Conservation (phyloP, 2,113 vertebrate genomes). For the Physeter macrocephalus region DNA sequence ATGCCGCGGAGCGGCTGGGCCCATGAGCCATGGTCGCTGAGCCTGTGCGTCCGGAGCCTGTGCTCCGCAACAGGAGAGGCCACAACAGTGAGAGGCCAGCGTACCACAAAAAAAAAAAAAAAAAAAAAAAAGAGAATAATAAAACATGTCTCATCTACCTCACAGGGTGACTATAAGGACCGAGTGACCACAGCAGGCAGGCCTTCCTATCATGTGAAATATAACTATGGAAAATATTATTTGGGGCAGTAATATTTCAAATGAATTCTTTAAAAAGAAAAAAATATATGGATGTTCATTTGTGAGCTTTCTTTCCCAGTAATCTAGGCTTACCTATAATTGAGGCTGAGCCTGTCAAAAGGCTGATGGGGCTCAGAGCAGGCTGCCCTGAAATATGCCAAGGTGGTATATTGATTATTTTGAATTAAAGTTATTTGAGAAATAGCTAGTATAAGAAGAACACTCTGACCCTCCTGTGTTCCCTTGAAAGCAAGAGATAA, state of each 20-base stretch:
- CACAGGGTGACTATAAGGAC: background rate
- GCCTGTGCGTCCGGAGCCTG: too few species aligned
- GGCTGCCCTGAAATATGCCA: background rate
- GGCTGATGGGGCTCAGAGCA: background rate
- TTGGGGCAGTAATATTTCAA: background rate
- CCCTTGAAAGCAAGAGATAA: background rate
- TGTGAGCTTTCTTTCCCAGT: background rate
- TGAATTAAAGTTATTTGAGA: background rate
- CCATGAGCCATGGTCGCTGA: too few species aligned
- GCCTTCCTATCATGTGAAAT: background rate
- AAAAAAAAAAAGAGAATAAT: background rate
- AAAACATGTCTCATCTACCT: background rate
- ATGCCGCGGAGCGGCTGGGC: too few species aligned
- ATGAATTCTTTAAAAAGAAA: background rate
- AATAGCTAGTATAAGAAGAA: background rate
- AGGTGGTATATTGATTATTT: background rate
- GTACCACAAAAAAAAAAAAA: too few species aligned
- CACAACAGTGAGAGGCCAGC: too few species aligned
- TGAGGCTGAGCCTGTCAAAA: background rate
- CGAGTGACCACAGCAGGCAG: accelerated
- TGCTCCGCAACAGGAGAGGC: too few species aligned
- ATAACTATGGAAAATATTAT: background rate
- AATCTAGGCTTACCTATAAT: background rate
- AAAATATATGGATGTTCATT: background rate
- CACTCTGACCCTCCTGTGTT: background rate